Conservation (phyloP, 2,113 vertebrate species). For the Machaerirhynchus nigripectus region DNA sequence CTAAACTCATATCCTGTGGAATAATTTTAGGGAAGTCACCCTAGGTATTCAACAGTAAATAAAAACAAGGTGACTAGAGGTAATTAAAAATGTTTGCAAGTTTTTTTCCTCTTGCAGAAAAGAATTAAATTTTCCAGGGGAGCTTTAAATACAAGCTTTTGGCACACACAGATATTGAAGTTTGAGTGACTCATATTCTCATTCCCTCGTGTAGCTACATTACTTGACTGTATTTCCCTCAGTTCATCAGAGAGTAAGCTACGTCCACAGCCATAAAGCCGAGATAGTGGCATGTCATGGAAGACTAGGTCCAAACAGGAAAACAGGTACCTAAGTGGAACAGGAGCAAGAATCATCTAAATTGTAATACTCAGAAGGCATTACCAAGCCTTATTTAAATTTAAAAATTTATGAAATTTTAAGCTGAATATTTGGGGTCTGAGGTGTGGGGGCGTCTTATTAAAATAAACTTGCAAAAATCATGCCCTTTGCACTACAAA, state of each 20-base stretch:
- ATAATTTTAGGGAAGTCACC: background rate
- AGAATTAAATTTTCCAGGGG: background rate
- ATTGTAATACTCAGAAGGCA: background rate
- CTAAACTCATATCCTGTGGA: background rate
- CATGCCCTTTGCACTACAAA: background rate
- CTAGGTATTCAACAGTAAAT: background rate
- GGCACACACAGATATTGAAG: background rate
- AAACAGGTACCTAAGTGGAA: background rate
- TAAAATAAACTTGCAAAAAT: background rate
- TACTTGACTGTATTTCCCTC: background rate
- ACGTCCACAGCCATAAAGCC: background rate
- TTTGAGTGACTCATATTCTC: constrained; percentile 28
- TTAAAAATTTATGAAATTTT: background rate
- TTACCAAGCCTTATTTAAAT: background rate
- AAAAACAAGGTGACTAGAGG: background rate
- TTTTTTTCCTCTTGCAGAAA: background rate
- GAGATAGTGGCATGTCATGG: background rate
- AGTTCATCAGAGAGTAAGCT: constrained; percentile 12
- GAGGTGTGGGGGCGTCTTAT: background rate
- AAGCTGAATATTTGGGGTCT: background rate
- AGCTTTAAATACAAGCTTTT: background rate
- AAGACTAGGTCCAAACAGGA: constrained; percentile 16
- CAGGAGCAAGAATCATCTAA: background rate
- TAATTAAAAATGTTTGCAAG: constrained; percentile 14
- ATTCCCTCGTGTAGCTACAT: background rate